Evolutionary conservation across 2,888 invertebrate genomes (phyloP).

Genomic region (Rhyacophila evoluta): DNA sequence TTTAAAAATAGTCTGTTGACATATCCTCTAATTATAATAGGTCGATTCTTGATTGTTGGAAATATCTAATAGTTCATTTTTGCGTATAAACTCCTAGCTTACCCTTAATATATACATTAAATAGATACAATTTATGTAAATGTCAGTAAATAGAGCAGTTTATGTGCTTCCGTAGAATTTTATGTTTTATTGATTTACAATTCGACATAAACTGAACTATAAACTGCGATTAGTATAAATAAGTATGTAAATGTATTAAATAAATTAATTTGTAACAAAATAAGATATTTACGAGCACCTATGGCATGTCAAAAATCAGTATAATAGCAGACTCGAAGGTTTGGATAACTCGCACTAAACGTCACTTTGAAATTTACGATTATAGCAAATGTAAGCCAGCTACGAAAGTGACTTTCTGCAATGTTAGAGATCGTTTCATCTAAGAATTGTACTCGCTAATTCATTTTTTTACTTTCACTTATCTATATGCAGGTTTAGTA

Average conservation of each 20-base stretch:
- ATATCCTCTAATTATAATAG: too few species aligned
- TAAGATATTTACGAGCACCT: neutral
- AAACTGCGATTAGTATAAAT: neutral
- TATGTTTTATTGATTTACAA: neutral
- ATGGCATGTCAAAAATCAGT: neutral
- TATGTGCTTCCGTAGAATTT: neutral
- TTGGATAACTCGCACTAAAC: constrained; percentile 9
- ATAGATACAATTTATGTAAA: too few species aligned
- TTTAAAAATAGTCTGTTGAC: too few species aligned
- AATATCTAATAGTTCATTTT: too few species aligned
- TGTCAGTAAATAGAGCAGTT: constrained; percentile 1
- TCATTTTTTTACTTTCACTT: too few species aligned
- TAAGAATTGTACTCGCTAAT: too few species aligned
- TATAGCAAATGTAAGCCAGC: neutral
- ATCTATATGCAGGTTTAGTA: too few species aligned
- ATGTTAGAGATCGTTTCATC: neutral
- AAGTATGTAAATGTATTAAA: neutral
- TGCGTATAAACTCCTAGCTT: too few species aligned
- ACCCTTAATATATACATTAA: too few species aligned
- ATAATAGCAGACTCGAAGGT: neutral
- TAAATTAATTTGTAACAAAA: constrained; percentile 10
- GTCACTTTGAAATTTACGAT: constrained; percentile 1
- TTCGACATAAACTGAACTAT: neutral
- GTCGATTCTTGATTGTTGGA: too few species aligned
- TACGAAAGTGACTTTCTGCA: constrained; percentile 13